Evolutionary conservation across 2,113 vertebrate genomes (phyloP), one percentile per base, ranked within the genome.

Genomic region (Parus major): DNA sequence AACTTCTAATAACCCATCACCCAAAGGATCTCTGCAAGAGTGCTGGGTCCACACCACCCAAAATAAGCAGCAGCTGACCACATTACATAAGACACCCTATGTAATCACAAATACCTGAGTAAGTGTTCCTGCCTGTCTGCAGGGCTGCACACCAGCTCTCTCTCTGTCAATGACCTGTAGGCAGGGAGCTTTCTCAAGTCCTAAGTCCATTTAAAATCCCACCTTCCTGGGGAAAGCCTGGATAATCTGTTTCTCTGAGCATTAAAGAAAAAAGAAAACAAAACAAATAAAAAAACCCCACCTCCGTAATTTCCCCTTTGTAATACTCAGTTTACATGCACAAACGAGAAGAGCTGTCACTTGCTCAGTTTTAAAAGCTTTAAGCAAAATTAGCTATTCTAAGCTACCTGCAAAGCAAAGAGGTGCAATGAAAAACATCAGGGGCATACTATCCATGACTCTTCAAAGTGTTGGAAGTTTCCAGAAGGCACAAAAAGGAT

Each of bases 11-110:
- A 80, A 59, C 50, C 50, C 55, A 53, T 39, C 53, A 64, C 47
- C 65, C 39, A 8, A 11, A 57, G 31, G 42, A 27, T 12, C 53
- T 3, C 1, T 24, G 13, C 63, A 29, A 0, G 2, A 1, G 1
- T 4, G 7, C 1, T 14, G 33, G 14, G 15, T 56, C 53, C 59
- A 24, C 19, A 10, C 33, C 57, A 47, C 56, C 16, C 81, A 65
- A 82, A 86, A 75, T 23, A 75, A 76, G 27, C 12, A 11, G 56
- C 49, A 76, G 44, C 25, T 72, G 36, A 41, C 5, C 60, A 44
- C 4, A 0, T 88, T 86, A 68, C 0, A 4, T 28, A 95, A 91
- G n/a, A 36, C 15, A 11, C 7, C 56, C 29, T 57, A 3, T 18
- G 7, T 12, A n/a, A 65, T 46, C 28, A 60, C 15, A 23, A 91